Evolutionary conservation across 2,797 vertebrate genomes (phyloP).

Genomic region (Oryzias sinensis): DNA sequence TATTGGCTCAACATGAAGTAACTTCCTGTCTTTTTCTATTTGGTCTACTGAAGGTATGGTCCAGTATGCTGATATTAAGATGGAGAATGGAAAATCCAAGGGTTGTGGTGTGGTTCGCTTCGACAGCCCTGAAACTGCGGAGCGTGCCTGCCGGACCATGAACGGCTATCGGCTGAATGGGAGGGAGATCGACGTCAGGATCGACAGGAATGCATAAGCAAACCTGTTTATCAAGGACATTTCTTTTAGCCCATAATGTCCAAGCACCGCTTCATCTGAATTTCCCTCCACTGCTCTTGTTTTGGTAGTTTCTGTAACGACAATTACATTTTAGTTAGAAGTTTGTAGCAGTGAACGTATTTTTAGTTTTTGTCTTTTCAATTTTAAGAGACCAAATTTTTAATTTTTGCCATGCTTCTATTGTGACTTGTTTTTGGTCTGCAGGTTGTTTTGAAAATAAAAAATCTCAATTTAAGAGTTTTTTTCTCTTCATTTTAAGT

Average conservation of each 20-base stretch:
- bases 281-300: constrained; percentile 29
- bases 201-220: constrained; percentile 92
- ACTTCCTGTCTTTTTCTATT: not conserved
- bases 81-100: constrained; percentile 98
- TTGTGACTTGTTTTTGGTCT: constrained; percentile 65
- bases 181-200: constrained; percentile 94
- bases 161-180: constrained; percentile 93
- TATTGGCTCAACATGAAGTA: not conserved
- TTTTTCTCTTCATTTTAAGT: not conserved
- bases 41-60: constrained; percentile 83
- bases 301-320: constrained; percentile 49
- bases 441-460: constrained; percentile 79
- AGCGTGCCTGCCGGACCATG: constrained; percentile 94
- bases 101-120: constrained; percentile 96
- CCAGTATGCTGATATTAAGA: constrained; percentile 96
- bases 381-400: constrained; percentile 76
- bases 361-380: constrained; percentile 62
- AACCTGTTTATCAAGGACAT: constrained; percentile 15
- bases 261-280: constrained; percentile 30
- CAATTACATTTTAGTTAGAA: constrained; percentile 57
- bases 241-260: constrained; percentile 35
- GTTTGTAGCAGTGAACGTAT: constrained; percentile 20
- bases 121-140: constrained; percentile 92
- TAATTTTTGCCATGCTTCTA: constrained; percentile 48
- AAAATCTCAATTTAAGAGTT: constrained; percentile 61